phyloP scores from a whole-genome alignment of 2,888 invertebrate genomes.

The Brachyptera putata region DNA sequence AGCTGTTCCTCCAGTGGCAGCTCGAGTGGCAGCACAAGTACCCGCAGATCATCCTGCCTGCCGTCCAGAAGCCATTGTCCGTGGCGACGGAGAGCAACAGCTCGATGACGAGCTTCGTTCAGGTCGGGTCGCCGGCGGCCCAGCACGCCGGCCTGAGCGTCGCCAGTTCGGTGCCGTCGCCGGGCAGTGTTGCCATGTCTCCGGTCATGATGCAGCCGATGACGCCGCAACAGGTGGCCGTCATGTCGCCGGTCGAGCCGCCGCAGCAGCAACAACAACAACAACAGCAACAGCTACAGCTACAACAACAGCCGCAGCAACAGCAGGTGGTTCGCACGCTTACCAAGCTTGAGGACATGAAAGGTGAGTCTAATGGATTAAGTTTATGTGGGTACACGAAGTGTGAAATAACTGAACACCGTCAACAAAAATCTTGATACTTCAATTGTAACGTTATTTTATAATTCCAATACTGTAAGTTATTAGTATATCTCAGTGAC shows the following conservation, averaged over 20 bases:
- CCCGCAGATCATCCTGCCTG: constrained; percentile 76
- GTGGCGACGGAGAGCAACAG: constrained; percentile 33
- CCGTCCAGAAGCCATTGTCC: constrained; percentile 55
- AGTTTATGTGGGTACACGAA: too few relatives aligned
- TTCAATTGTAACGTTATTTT: too few relatives aligned
- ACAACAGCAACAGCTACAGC: constrained; percentile 44
- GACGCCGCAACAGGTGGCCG: constrained; percentile 8
- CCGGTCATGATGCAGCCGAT: background rate
- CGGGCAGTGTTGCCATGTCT: background rate
- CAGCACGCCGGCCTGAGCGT: constrained; percentile 18
- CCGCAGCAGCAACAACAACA: too few relatives aligned
- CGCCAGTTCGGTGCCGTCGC: constrained; percentile 8
- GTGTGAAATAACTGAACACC: too few relatives aligned
- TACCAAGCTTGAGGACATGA: constrained; percentile 87
- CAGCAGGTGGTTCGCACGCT: constrained; percentile 44
- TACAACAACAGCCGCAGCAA: constrained; percentile 39
- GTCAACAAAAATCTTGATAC: too few relatives aligned
- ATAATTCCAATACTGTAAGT: too few relatives aligned
- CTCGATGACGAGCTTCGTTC: constrained; percentile 22
- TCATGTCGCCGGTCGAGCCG: constrained; percentile 1
- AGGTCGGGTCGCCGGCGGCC: constrained; percentile 25
- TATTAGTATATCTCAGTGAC: too few relatives aligned
- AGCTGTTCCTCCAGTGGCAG: constrained; percentile 83
- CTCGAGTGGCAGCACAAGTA: constrained; percentile 78
- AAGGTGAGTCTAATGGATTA: constrained; percentile 50